Conservation (phyloP, 2,888 invertebrate species). For the Melieria omissa region DNA sequence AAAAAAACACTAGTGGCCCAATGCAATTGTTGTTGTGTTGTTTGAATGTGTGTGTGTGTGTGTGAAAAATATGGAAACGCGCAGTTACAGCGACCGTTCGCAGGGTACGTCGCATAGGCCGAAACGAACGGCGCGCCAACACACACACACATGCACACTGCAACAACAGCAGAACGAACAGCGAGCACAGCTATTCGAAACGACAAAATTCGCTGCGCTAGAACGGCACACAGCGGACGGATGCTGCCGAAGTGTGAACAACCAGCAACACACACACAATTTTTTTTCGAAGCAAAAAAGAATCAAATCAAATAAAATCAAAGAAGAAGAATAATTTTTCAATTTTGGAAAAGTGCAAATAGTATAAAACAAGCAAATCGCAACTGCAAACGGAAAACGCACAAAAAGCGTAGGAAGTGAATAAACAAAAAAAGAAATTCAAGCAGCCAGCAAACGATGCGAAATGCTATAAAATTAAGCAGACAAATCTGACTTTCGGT, state of each 20-base stretch:
- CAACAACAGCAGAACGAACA: slow-evolving; percentile 7
- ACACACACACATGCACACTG: too few relatives aligned
- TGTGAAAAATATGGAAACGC: too few relatives aligned
- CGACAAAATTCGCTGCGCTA: slow-evolving; percentile 43
- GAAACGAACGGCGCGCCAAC: too few relatives aligned
- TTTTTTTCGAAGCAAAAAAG: not conserved
- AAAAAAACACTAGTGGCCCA: too few relatives aligned
- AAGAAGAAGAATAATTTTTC: slow-evolving; percentile 8
- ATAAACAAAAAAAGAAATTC: not conserved
- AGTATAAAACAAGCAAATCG: not conserved
- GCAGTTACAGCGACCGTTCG: too few relatives aligned
- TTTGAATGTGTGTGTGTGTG: too few relatives aligned
- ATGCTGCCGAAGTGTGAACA: slow-evolving; percentile 34
- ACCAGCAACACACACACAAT: too few relatives aligned
- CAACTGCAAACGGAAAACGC: not conserved
- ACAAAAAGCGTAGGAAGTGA: slow-evolving; percentile 5
- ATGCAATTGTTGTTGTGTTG: too few relatives aligned
- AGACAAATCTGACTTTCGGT: slow-evolving; percentile 11
- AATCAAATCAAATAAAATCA: slow-evolving; percentile 35
- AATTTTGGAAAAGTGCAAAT: not conserved
- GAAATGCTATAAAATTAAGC: slow-evolving; percentile 13
- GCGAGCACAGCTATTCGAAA: slow-evolving; percentile 20
- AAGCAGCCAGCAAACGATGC: not conserved
- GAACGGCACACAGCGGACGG: slow-evolving; percentile 46
- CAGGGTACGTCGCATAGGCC: too few relatives aligned